Conservation (phyloP, 2,797 vertebrate species). For the Protosalanx chinensis region DNA sequence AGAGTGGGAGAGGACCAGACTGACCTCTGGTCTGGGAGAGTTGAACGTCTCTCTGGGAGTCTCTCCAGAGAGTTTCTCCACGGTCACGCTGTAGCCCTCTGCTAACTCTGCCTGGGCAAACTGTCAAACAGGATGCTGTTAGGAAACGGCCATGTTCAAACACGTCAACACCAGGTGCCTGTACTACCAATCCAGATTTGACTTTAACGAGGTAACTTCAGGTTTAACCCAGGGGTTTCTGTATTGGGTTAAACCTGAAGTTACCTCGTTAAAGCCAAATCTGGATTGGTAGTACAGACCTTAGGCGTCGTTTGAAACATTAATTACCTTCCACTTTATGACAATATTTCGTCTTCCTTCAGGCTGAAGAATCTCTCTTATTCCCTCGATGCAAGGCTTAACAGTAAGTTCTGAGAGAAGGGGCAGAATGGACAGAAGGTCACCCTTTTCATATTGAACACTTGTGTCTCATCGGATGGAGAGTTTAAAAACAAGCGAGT, state of each 20-base stretch:
- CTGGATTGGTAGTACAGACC: too few relatives aligned
- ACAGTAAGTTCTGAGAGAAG: conserved; percentile 68
- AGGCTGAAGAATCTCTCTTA: conserved; percentile 28
- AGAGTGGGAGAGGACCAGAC: conserved; percentile 66
- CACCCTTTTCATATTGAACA: neutral
- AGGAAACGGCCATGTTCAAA: conserved; percentile 5
- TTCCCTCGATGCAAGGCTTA: conserved; percentile 57
- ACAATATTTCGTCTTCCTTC: conserved; percentile 63
- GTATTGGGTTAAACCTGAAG: too few relatives aligned
- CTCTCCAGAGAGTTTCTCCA: conserved; percentile 71
- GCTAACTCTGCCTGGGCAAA: conserved; percentile 43
- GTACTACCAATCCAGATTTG: too few relatives aligned
- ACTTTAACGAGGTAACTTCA: too few relatives aligned
- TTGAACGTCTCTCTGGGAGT: accelerated
- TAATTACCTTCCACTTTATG: conserved; percentile 77
- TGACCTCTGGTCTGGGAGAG: conserved; percentile 36
- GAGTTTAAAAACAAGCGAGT: neutral
- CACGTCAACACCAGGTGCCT: too few relatives aligned
- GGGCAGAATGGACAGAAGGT: conserved; percentile 1
- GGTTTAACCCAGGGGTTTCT: too few relatives aligned
- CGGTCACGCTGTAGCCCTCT: conserved; percentile 58
- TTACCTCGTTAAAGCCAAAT: too few relatives aligned
- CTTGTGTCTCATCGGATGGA: neutral
- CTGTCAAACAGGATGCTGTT: conserved; percentile 47
- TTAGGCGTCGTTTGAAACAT: too few relatives aligned